Conservation (phyloP, 2,113 vertebrate genomes). For the Mastomys coucha region DNA sequence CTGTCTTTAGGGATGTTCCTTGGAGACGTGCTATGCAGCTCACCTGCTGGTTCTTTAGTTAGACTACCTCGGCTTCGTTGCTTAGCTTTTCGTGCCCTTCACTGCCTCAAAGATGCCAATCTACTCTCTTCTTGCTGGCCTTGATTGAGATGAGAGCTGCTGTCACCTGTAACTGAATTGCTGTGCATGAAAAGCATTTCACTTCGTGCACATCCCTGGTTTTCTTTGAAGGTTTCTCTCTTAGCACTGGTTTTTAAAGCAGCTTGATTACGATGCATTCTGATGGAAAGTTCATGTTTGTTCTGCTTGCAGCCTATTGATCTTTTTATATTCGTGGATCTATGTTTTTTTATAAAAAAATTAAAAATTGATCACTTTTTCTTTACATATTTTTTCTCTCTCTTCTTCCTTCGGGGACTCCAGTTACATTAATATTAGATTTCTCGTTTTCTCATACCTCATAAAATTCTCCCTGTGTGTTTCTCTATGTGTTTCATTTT, state of each 20-base stretch:
- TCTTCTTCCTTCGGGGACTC: background rate
- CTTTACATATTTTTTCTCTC: slow-evolving; percentile 6
- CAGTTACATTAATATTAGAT: background rate
- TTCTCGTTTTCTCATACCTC: background rate
- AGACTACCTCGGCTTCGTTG: background rate
- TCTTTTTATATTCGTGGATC: slow-evolving; percentile 26
- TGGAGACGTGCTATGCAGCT: background rate
- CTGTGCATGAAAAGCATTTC: background rate
- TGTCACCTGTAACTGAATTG: background rate
- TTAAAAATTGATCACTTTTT: background rate
- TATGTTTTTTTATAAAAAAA: slow-evolving; percentile 11
- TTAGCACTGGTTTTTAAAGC: background rate
- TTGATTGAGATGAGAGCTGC: background rate
- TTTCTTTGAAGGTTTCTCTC: slow-evolving; percentile 5
- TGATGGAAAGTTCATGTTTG: background rate
- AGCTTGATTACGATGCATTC: background rate
- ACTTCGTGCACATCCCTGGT: background rate
- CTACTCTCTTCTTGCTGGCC: background rate
- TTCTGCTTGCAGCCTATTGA: background rate
- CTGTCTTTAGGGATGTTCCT: background rate
- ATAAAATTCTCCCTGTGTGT: background rate
- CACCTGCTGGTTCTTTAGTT: background rate
- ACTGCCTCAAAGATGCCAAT: background rate
- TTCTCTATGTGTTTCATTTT: slow-evolving; percentile 35
- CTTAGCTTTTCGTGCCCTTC: background rate